Evolutionary conservation across 2,797 vertebrate species (phyloP), one percentile per base, ranked within the genome.

Genomic region (Lophius americanus): DNA sequence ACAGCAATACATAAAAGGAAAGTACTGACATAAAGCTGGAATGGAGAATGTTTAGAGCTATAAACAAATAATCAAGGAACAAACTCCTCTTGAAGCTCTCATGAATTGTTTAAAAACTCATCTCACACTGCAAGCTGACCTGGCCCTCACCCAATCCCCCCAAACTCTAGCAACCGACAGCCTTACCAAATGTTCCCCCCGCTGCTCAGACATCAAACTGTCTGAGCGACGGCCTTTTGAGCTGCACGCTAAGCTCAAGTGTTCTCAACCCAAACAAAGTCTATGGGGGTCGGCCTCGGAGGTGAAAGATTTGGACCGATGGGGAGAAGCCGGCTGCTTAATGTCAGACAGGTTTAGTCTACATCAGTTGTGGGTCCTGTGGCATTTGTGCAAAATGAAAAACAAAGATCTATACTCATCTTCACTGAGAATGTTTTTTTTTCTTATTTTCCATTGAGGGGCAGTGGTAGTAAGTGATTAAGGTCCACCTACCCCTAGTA

Each of bases 21-120:
- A 80, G 55, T 52, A 44, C 60, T 38, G 39, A 79, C 67, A 79
- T 64, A 68, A 81, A 82, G 54, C 73, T 82, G 73, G 82, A 61
- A 70, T 59, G 71, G 49, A 77, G 85, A 86, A 80, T 50, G 65
- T 67, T 78, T 76, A 63, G 70, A 71, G 65, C 64, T 75, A 74
- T 80, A 84, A 85, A 85, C 68, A 88, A 80, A 83, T 78, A 71
- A 55, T 64, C 62, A 47, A 62, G 63, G 43, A 75, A 54, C 70
- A 80, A 67, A 70, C 56, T 46, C 70, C 32, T 75, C 14, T 12
- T 37, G 6, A 2, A 72, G 63, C 50, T 33, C 41, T 58, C 46
- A 50, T 70, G 46, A 55, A 44, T 59, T 9, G 13, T 35, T 69
- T 13, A 42, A 65, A 66, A 50, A 83, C 59, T 80, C 79, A 47